A percentile compares a stretch with the other conserved stretches of the same genome.
phyloP scores from a whole-genome alignment of 2,888 invertebrate genomes.

The Rhingia campestris region DNA sequence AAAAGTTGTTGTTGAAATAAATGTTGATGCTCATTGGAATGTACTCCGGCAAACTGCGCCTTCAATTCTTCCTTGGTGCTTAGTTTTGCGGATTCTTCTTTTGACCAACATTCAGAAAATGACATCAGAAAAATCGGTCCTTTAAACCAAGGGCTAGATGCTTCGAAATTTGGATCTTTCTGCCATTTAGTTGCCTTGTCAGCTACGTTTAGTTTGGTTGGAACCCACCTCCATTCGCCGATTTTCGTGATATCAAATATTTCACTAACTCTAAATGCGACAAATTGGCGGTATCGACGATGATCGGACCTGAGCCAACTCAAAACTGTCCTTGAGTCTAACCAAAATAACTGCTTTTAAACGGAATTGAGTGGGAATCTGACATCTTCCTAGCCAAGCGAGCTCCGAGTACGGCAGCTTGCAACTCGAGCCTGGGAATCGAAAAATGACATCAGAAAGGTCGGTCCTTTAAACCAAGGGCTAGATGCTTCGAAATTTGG shows the following conservation, averaged over 20 bases:
- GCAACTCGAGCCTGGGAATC: conserved; percentile 14
- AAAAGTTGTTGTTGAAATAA: conserved; percentile 2
- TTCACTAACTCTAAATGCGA: conserved; percentile 15
- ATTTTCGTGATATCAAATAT: conserved; percentile 10
- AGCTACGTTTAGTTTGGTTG: conserved; percentile 14
- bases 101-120: not conserved
- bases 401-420: conserved; percentile 25
- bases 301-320: conserved; percentile 11
- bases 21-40: no score
- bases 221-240: conserved; percentile 15
- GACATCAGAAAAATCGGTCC: conserved; percentile 13
- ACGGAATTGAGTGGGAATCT: not conserved
- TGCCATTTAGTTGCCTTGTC: conserved; percentile 17
- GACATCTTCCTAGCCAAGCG: conserved; percentile 2
- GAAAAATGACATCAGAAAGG: conserved; percentile 16
- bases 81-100: conserved; percentile 1
- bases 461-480: conserved; percentile 19
- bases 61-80: conserved; percentile 24
- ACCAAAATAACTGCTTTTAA: not conserved
- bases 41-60: conserved; percentile 28
- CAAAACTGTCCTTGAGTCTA: conserved; percentile 17
- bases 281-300: conserved; percentile 23
- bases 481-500: conserved; percentile 2
- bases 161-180: conserved; percentile 3
- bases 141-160: conserved; percentile 14